These are phyloP conservation scores for Nomada goodeniana DNA, from an alignment of 2,888 invertebrate species.

Conservation along the genomic window DNA sequence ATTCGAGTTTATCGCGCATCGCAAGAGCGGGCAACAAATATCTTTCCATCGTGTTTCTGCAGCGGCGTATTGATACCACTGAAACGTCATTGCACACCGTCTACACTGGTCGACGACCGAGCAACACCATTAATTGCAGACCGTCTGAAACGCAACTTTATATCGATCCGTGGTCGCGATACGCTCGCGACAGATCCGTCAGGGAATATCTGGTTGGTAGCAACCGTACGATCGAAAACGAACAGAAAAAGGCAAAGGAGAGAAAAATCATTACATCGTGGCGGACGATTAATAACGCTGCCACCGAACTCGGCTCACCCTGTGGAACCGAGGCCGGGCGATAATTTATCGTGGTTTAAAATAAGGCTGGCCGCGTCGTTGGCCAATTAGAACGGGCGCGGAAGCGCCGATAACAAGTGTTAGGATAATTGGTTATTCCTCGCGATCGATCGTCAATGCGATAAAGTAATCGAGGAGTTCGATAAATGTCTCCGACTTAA, in stretches of 20 bases:
- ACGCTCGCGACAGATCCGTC: conserved; percentile 30
- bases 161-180: conserved; percentile 24
- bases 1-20: neutral
- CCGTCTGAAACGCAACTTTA: neutral
- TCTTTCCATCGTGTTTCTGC: neutral
- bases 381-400: conserved; percentile 49
- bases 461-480: conserved; percentile 45
- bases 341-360: conserved; percentile 46
- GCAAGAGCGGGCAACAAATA: neutral
- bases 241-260: neutral
- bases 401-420: conserved; percentile 51
- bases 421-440: conserved; percentile 64
- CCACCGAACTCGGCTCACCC: conserved; percentile 19
- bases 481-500: conserved; percentile 44
- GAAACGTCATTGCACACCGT: neutral
- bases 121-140: conserved; percentile 19
- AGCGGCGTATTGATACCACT: neutral
- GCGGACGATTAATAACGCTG: conserved; percentile 45
- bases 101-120: neutral
- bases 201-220: neutral
- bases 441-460: conserved; percentile 57
- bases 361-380: conserved; percentile 34
- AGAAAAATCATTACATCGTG: conserved; percentile 1
- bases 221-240: neutral
- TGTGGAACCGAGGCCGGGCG: conserved; percentile 7